phyloP scores from a whole-genome alignment of 2,888 invertebrate species.

The Hydroisotoma schaefferi region DNA sequence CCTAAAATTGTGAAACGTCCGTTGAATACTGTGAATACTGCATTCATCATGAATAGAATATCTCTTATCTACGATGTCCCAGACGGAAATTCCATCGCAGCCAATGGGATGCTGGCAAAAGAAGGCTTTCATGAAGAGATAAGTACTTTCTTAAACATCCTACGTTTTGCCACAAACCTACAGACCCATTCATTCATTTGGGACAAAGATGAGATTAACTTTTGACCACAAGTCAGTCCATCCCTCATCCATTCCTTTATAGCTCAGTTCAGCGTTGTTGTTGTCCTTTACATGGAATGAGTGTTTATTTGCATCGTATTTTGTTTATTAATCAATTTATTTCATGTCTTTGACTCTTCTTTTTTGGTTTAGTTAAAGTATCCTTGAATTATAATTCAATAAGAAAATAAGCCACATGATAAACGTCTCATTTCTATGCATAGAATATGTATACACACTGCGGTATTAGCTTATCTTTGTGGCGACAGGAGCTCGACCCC shows the following conservation, averaged over 20 bases:
- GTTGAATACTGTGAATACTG: not conserved
- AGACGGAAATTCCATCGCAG: not conserved
- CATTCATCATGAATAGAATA: not conserved
- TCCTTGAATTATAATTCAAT: slow-evolving; percentile 4
- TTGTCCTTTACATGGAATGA: too few species aligned
- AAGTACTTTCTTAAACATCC: not conserved
- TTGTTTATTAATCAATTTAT: not conserved
- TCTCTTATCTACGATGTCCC: not conserved
- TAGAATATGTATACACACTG: too few species aligned
- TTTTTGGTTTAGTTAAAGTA: too few species aligned
- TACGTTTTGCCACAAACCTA: not conserved
- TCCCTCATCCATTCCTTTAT: too few species aligned
- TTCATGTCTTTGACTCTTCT: slow-evolving; percentile 1
- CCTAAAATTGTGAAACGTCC: slow-evolving; percentile 1
- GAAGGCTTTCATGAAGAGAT: slow-evolving; percentile 3
- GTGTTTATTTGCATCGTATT: not conserved
- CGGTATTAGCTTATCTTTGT: too few species aligned
- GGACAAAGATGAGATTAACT: not conserved
- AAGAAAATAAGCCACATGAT: too few species aligned
- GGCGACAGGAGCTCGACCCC: too few species aligned
- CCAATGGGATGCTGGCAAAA: slow-evolving; percentile 2
- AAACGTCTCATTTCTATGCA: too few species aligned
- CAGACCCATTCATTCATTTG: slow-evolving; percentile 11
- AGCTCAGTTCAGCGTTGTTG: too few species aligned
- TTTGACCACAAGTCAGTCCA: not conserved